Percentiles rank a stretch among this genome's conserved stretches.
Conservation (phyloP, 2,888 invertebrate species). For the Serrognathus titanus region DNA sequence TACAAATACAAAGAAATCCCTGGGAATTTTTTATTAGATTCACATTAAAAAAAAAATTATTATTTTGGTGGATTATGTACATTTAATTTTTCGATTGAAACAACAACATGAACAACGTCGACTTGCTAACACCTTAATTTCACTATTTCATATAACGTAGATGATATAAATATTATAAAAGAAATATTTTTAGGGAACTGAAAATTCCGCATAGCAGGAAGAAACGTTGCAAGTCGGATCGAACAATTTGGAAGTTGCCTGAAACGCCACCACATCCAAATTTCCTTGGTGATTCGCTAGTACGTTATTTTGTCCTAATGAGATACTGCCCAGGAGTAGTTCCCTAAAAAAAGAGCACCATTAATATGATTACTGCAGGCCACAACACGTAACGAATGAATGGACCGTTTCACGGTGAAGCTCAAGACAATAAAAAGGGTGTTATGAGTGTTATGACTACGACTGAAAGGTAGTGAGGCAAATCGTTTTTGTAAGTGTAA, state of each 20-base stretch:
- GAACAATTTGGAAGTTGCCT: constrained; percentile 46
- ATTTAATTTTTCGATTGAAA: no score
- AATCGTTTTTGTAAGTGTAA: constrained; percentile 3
- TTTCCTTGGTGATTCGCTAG: constrained; percentile 35
- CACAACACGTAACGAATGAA: not conserved
- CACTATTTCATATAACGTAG: constrained; percentile 18
- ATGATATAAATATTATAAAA: no score
- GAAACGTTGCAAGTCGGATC: constrained; percentile 42
- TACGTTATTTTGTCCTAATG: constrained; percentile 39
- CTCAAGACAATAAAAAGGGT: constrained; percentile 26
- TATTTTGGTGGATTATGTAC: no score
- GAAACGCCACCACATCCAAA: constrained; percentile 46
- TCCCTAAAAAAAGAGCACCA: constrained; percentile 34
- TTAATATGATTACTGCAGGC: not conserved
- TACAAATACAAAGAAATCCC: no score
- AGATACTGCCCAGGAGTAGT: constrained; percentile 43
- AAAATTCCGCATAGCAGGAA: constrained; percentile 44
- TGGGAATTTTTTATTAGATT: no score
- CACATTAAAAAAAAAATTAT: no score
- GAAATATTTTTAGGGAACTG: constrained; percentile 30
- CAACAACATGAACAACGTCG: not conserved
- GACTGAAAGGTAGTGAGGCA: constrained; percentile 11
- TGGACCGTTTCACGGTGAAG: constrained; percentile 2
- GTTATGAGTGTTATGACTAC: constrained; percentile 30
- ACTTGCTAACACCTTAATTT: not conserved